Conservation (phyloP, 2,113 vertebrate genomes). For the Alouatta palliata region DNA sequence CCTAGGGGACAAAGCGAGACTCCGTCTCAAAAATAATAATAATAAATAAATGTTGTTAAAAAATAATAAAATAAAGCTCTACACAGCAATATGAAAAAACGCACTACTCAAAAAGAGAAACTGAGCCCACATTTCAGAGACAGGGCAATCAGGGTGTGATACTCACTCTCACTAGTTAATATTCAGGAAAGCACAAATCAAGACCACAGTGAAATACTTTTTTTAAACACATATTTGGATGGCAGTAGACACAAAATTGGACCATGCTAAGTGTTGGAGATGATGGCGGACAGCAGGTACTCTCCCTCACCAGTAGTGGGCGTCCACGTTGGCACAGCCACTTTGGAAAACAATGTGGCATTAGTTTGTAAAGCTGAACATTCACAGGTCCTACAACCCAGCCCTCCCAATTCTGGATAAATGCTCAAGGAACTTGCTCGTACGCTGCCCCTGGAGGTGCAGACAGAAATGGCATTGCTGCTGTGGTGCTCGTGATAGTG, state of each 20-base stretch:
- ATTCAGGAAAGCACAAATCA: neutral
- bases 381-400: rapidly evolving
- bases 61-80: neutral
- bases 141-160: neutral
- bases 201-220: neutral
- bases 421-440: neutral
- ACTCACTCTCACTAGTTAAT: rapidly evolving
- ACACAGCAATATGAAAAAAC: neutral
- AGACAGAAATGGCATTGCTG: too few species aligned
- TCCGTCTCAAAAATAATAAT: too few species aligned
- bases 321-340: rapidly evolving
- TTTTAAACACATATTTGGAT: neutral
- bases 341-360: neutral
- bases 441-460: rapidly evolving
- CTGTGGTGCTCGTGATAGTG: rapidly evolving
- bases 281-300: too few species aligned
- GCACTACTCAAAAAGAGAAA: too few species aligned
- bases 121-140: neutral
- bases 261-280: neutral
- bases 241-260: too few species aligned
- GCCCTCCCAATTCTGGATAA: rapidly evolving
- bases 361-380: neutral
- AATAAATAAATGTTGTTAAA: too few species aligned
- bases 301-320: neutral
- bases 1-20: too few species aligned